Evolutionary conservation across 2,888 invertebrate genomes (phyloP).

Genomic region (Drosophila kanekoi): DNA sequence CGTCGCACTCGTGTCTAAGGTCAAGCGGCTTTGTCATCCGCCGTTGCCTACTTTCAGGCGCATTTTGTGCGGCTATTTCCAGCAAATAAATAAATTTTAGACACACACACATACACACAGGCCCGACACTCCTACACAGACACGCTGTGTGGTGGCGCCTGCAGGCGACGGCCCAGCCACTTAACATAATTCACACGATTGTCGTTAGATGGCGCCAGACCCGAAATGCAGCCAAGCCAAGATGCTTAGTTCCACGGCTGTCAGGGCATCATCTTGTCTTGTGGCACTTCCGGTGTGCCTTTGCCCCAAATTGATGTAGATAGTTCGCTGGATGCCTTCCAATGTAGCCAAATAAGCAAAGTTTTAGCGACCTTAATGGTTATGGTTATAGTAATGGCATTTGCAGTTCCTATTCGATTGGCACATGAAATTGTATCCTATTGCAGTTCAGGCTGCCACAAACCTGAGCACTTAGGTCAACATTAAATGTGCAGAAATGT

Average conservation of each 20-base stretch:
- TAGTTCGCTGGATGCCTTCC: slow-evolving; percentile 1
- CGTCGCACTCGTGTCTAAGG: slow-evolving; percentile 59
- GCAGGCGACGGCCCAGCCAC: slow-evolving; percentile 58
- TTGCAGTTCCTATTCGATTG: slow-evolving; percentile 17
- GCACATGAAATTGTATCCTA: slow-evolving; percentile 11
- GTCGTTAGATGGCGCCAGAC: slow-evolving; percentile 56
- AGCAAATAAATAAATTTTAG: slow-evolving; percentile 65
- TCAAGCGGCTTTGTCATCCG: slow-evolving; percentile 73
- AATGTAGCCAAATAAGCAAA: slow-evolving; percentile 36
- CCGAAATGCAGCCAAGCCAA: slow-evolving; percentile 32
- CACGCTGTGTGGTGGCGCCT: slow-evolving; percentile 42
- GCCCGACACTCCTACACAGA: slow-evolving; percentile 3
- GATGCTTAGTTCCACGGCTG: slow-evolving; percentile 21
- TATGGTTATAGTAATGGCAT: slow-evolving; percentile 33
- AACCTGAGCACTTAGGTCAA: too few relatives aligned
- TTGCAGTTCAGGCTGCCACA: background rate
- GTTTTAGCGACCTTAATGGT: slow-evolving; percentile 20
- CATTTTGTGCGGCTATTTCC: slow-evolving; percentile 46
- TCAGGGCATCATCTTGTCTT: slow-evolving; percentile 19
- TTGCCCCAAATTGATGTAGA: slow-evolving; percentile 13
- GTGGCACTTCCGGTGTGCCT: slow-evolving; percentile 4
- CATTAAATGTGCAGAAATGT: too few relatives aligned
- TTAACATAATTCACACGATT: slow-evolving; percentile 69
- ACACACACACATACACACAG: slow-evolving; percentile 17
- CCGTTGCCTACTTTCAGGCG: slow-evolving; percentile 59